Conservation (phyloP, 2,113 vertebrate species). For the Columba janthina region DNA sequence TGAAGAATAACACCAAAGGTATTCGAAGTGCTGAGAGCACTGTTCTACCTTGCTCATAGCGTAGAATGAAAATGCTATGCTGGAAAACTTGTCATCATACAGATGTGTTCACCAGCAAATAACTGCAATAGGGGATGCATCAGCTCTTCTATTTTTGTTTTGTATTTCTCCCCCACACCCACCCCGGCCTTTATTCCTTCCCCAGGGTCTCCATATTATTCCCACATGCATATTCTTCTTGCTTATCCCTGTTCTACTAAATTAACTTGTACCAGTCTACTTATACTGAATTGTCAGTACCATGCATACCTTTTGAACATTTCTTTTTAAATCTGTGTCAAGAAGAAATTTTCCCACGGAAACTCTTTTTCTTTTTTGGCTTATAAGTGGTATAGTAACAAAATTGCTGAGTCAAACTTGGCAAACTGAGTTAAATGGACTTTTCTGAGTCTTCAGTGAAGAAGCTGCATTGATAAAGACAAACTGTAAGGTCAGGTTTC, state of each 20-base stretch:
- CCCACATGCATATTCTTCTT: neutral
- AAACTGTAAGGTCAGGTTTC: neutral
- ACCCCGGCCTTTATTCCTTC: neutral
- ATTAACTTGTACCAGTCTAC: neutral
- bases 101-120: neutral
- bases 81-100: neutral
- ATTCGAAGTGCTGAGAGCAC: neutral
- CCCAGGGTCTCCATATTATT: neutral
- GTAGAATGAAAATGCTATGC: neutral
- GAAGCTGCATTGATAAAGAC: neutral
- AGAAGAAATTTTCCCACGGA: neutral
- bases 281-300: neutral
- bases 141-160: neutral
- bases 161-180: fast-evolving
- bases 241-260: neutral
- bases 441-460: neutral
- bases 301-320: neutral
- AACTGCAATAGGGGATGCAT: neutral
- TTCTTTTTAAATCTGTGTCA: neutral
- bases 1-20: neutral
- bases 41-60: neutral
- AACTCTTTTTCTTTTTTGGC: neutral
- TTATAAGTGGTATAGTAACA: neutral
- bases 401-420: neutral
- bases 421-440: neutral